Base-by-base conservation (phyloP, 1,140 invertebrate species). In the Monochamus saltuarius region DNA sequence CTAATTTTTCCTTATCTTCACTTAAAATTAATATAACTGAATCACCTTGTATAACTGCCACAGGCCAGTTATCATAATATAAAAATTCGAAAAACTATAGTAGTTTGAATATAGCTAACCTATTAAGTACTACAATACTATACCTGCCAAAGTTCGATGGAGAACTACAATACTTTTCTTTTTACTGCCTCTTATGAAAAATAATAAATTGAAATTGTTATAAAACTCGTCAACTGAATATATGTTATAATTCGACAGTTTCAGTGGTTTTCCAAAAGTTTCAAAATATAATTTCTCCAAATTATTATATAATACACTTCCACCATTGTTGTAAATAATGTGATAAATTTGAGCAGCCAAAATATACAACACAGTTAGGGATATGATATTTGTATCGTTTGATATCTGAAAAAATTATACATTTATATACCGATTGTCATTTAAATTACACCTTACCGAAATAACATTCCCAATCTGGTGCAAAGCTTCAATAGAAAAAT, bases 271-370 rank as follows among this genome's bases (percentile, higher is more conserved):
- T 7, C 65, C 60, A 43, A 69, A 74, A n/a, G 45, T 47, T 4
- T 61, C 43, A 6, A 53, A 50, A 57, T 74, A 73, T 6, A 68
- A 36, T 35, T 56, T 55, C 58, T 72, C 68, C 22, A 76, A 38
- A 42, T 71, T 58, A 38, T 39, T 62, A 17, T 68, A 72, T 4
- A 59, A 49, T 17, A 75, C 52, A 7, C 63, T 52, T 16, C 73
- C 73, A 9, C 66, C 65, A 45, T 70, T 65, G 19, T 46, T 56
- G 46, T 60, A 70, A 35, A 76, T 53, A 14, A 74, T 42, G 37
- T 72, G 66, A 57, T 74, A 76, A 11, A 76, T 43, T 60, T 73
- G 66, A 4, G 75, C 73, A 6, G 73, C 73, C 42, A 74, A 39
- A 35, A 70, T 42, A 49, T 70, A 74, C 10, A 68, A 51, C 4